Evolutionary conservation across 2,888 invertebrate genomes (phyloP).

Genomic region (Zeuzera pyrina): DNA sequence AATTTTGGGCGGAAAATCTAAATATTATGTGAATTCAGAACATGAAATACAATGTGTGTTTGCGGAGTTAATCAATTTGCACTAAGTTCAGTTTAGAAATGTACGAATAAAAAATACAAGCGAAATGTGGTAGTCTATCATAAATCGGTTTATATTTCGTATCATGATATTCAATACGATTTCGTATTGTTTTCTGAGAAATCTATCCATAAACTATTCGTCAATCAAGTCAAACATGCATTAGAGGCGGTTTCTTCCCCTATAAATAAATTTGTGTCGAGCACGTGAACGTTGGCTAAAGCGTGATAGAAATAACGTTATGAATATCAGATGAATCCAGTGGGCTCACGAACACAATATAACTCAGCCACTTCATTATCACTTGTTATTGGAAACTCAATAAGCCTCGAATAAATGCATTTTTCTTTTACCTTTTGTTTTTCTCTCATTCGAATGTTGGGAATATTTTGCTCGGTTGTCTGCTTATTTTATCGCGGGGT

Average conservation of each 20-base stretch:
- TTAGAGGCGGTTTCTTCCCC: constrained; percentile 5
- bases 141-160: no score
- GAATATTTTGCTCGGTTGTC: constrained; percentile 21
- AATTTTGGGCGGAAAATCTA: no score
- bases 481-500: constrained; percentile 30
- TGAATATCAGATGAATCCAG: constrained; percentile 46
- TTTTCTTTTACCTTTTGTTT: constrained; percentile 23
- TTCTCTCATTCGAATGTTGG: constrained; percentile 20
- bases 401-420: constrained; percentile 35
- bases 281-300: constrained; percentile 25
- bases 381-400: constrained; percentile 49
- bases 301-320: constrained; percentile 38
- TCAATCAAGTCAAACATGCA: constrained; percentile 11
- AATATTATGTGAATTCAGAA: no score
- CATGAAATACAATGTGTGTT: no score
- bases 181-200: no score
- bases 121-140: no score
- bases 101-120: no score
- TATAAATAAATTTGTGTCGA: constrained; percentile 16
- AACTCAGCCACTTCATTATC: constrained; percentile 43
- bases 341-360: constrained; percentile 27
- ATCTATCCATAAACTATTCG: no score
- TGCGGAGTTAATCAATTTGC: no score
- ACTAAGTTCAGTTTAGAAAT: no score
- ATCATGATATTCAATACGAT: no score